Evolutionary conservation across 1,140 invertebrate species (phyloP).

Genomic region (Belonocnema kinseyi): DNA sequence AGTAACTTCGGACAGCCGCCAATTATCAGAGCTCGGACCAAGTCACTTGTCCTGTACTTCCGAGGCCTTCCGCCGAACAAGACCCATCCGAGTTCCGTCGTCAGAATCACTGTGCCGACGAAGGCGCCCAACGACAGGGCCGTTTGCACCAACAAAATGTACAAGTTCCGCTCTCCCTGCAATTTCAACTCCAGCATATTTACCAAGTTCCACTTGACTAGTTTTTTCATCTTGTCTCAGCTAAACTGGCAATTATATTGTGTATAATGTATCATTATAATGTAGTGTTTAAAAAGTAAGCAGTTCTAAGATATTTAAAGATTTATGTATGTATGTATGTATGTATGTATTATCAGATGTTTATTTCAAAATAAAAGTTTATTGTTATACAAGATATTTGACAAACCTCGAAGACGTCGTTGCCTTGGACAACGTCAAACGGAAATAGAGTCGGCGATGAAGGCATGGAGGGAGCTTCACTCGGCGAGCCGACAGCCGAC

Average conservation of each 20-base stretch:
- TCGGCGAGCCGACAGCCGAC: slow-evolving; percentile 46
- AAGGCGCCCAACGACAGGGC: slow-evolving; percentile 63
- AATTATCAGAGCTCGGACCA: slow-evolving; percentile 64
- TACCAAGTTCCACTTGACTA: not conserved
- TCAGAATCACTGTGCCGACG: slow-evolving; percentile 52
- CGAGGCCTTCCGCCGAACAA: slow-evolving; percentile 48
- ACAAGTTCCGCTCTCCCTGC: slow-evolving; percentile 65
- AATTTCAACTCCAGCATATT: slow-evolving; percentile 38
- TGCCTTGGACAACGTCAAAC: not conserved
- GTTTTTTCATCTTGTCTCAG: not conserved
- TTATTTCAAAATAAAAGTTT: not conserved
- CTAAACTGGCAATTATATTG: not conserved
- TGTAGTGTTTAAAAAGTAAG: not conserved
- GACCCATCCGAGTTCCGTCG: slow-evolving; percentile 66
- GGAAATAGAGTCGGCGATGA: not conserved
- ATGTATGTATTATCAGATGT: not conserved
- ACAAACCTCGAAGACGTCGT: slow-evolving; percentile 4
- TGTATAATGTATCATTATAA: not conserved
- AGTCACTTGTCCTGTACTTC: slow-evolving; percentile 61
- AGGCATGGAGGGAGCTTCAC: not conserved
- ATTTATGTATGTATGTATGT: not conserved
- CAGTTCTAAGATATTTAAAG: not conserved
- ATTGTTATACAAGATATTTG: not conserved
- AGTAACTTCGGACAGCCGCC: slow-evolving; percentile 70
- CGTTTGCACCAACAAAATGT: slow-evolving; percentile 63